Evolutionary conservation across 2,888 invertebrate genomes (phyloP).

Genomic region (Drosophila cognata): DNA sequence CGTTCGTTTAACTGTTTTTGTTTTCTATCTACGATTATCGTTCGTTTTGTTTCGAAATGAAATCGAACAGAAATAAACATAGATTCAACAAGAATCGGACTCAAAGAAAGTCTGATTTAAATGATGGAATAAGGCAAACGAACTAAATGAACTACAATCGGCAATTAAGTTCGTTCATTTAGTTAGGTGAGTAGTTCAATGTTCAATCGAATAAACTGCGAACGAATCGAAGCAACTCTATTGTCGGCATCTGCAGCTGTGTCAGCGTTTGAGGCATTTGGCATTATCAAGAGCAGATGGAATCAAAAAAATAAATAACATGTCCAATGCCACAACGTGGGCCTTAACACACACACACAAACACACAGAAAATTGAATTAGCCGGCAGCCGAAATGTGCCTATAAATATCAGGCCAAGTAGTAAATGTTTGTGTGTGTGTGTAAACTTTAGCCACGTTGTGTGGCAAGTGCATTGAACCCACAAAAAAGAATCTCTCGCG

Average conservation of each 20-base stretch:
- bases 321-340: conserved; percentile 67
- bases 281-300: conserved; percentile 68
- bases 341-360: conserved; percentile 24
- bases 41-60: neutral
- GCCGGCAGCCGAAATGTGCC: conserved; percentile 60
- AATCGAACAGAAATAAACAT: neutral
- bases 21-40: neutral
- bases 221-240: neutral
- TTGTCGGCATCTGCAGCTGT: conserved; percentile 26
- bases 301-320: conserved; percentile 25
- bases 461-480: conserved; percentile 74
- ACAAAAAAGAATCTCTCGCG: conserved; percentile 11
- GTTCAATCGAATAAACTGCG: neutral
- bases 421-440: conserved; percentile 34
- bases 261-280: conserved; percentile 54
- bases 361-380: conserved; percentile 52
- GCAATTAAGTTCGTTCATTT: neutral
- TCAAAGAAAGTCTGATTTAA: neutral
- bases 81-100: neutral
- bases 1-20: neutral
- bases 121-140: neutral
- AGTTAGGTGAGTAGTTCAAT: neutral
- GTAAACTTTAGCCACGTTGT: conserved; percentile 57
- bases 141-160: neutral
- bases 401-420: conserved; percentile 56